phyloP scores from a whole-genome alignment of 1,140 invertebrate species.

The Hylaeus anthracinus region DNA sequence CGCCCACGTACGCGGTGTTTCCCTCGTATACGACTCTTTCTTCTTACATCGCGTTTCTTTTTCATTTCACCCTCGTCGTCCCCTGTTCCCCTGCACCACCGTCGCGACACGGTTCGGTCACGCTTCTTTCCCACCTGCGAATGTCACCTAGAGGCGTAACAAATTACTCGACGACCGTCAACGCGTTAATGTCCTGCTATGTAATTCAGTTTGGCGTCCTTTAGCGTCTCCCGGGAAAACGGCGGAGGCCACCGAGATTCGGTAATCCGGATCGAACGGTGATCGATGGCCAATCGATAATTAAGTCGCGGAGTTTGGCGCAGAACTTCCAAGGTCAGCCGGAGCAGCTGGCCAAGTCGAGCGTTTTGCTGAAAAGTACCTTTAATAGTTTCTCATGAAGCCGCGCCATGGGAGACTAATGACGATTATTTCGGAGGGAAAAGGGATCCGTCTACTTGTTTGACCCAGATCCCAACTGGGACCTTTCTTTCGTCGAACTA shows the following conservation, averaged over 20 bases:
- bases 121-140: conserved; percentile 42
- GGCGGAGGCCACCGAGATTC: neutral
- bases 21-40: conserved; percentile 55
- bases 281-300: no score
- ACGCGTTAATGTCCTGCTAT: neutral
- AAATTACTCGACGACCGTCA: conserved; percentile 15
- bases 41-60: conserved; percentile 50
- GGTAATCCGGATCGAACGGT: no score
- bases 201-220: conserved; percentile 25
- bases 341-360: no score
- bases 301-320: no score
- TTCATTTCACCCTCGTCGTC: conserved; percentile 2
- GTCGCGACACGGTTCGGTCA: neutral
- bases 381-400: no score
- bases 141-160: conserved; percentile 3
- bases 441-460: no score
- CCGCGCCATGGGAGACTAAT: no score
- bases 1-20: conserved; percentile 62
- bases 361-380: no score
- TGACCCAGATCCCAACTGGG: no score
- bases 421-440: no score
- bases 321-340: no score
- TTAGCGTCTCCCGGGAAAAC: neutral
- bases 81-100: neutral
- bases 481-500: no score